Evolutionary conservation across 2,113 vertebrate genomes (phyloP), one percentile per base, ranked within the genome.

Genomic region (Dicerorhinus sumatrensis): DNA sequence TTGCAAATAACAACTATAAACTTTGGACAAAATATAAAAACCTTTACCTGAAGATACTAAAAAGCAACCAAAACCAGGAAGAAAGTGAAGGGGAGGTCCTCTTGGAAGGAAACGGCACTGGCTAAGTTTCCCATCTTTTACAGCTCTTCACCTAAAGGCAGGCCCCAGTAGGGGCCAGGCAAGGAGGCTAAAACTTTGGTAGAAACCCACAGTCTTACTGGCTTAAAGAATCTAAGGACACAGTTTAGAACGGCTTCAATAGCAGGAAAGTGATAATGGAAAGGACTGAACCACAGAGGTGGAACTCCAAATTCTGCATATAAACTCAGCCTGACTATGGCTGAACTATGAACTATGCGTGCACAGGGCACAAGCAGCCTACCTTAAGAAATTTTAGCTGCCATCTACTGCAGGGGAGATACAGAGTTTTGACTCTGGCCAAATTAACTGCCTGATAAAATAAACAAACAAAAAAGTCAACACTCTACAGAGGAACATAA

Each of bases 201-300:
- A 91, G 72, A 85, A 79, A 95, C 25, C 31, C 63, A 86, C 4
- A 3, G 36, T n/a, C 63, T 80, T 70, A 39, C 16, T 62, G 42
- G 73, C 48, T 72, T 92, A 72, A 72, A 91, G 58, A 67, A 58
- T 95, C 88, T 80, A 86, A 72, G n/a, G 73, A 63, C 65, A 65
- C n/a, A 62, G 39, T 93, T 23, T 82, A 39, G 84, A 51, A 36
- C 3, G 23, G 33, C 69, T 76, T 51, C 31, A 18, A 39, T 5
- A 69, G 33, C 25, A 70, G n/a, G 27, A 86, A 63, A 63, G 33
- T 62, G 54, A 86, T 92, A 11, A 12, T 14, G 33, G 17, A 73
- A 92, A 60, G 25, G 36, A 56, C 20, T 46, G 48, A 82, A 48
- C 20, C 46, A 54, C 14, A 42, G 51, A 73, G 6, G 29, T 31